Conservation (phyloP, 2,113 vertebrate species). For the Dipodomys merriami region DNA sequence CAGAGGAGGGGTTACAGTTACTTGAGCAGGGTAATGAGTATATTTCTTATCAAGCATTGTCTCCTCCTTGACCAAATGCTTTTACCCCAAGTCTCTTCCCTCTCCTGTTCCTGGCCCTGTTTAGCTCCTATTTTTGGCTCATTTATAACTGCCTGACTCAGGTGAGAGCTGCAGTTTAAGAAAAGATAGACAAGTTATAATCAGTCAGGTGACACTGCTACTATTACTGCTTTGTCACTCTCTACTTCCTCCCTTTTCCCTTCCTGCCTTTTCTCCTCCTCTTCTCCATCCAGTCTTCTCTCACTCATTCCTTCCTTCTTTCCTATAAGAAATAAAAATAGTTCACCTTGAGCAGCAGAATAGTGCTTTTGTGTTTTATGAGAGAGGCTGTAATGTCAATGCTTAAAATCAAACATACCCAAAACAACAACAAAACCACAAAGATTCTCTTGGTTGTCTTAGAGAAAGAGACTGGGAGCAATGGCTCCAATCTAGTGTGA, state of each 20-base stretch:
- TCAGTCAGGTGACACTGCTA: background rate
- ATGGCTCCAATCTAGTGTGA: background rate
- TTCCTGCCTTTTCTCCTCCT: accelerated
- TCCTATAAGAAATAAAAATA: background rate
- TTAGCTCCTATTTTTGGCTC: background rate
- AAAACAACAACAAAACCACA: background rate
- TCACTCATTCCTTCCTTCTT: accelerated
- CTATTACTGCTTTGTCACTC: background rate
- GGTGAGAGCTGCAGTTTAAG: background rate
- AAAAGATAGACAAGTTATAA: background rate
- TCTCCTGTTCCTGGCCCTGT: background rate
- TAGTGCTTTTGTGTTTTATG: background rate
- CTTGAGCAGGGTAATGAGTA: too few relatives aligned
- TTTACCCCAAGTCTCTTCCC: accelerated
- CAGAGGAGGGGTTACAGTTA: too few relatives aligned
- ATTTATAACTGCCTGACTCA: background rate
- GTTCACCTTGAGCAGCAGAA: background rate
- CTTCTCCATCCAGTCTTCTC: accelerated
- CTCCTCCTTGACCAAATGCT: too few relatives aligned
- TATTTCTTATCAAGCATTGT: too few relatives aligned
- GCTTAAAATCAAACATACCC: too few relatives aligned
- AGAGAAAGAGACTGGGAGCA: background rate
- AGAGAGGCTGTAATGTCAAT: background rate
- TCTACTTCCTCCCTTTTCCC: accelerated
- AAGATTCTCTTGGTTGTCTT: background rate